Percentiles rank a stretch among this genome's conserved stretches.
Evolutionary conservation across 2,888 invertebrate genomes (phyloP).

Genomic region (Volucella zonaria): DNA sequence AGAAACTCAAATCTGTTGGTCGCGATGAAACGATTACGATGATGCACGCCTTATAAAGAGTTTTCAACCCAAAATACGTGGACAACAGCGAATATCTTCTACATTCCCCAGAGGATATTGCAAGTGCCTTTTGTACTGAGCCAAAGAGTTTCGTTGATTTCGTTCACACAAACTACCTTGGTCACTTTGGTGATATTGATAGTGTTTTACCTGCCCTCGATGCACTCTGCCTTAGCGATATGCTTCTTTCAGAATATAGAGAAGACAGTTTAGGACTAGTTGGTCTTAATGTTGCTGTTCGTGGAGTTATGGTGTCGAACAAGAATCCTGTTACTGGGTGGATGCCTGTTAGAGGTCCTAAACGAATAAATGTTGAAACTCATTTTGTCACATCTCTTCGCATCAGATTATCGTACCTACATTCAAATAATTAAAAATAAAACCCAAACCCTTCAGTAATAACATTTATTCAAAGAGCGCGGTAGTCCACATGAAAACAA

Average conservation of each 20-base stretch:
- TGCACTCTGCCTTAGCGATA: conserved; percentile 88
- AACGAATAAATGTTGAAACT: conserved; percentile 74
- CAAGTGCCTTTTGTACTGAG: conserved; percentile 87
- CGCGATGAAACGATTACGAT: conserved; percentile 89
- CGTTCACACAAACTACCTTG: conserved; percentile 89
- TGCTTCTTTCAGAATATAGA: conserved; percentile 87
- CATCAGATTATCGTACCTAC: too few species aligned
- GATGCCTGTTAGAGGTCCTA: conserved; percentile 87
- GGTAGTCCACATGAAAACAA: too few species aligned
- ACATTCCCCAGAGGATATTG: conserved; percentile 86
- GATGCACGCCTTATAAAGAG: conserved; percentile 89
- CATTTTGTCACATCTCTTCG: too few species aligned
- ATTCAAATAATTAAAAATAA: too few species aligned
- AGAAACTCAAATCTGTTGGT: conserved; percentile 83
- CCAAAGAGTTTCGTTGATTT: conserved; percentile 87
- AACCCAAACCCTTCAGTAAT: too few species aligned
- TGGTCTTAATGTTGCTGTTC: conserved; percentile 86
- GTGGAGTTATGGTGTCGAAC: conserved; percentile 89
- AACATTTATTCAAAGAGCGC: too few species aligned
- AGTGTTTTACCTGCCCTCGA: conserved; percentile 86
- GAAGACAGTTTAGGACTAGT: conserved; percentile 80
- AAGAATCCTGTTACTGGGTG: conserved; percentile 87
- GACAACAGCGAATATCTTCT: conserved; percentile 82
- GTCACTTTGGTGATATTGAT: conserved; percentile 87
- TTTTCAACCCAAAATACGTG: conserved; percentile 88